phyloP scores from a whole-genome alignment of 2,888 invertebrate species.

The Mallateleia sp. region DNA sequence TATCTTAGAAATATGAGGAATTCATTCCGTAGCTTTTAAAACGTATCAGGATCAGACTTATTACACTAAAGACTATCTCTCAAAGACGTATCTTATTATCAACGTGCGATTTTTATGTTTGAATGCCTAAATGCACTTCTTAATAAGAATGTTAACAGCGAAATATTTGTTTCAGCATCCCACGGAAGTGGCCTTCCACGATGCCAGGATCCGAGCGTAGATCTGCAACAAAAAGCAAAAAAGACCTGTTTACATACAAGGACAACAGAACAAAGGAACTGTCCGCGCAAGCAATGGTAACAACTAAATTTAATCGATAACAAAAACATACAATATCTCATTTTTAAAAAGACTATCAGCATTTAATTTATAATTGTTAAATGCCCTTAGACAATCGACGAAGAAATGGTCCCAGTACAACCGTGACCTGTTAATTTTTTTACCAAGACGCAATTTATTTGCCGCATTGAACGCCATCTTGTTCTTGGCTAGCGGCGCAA shows the following conservation, averaged over 20 bases:
- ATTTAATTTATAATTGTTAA: background rate
- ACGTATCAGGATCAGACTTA: conserved; percentile 49
- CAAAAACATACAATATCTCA: background rate
- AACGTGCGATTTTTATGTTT: conserved; percentile 46
- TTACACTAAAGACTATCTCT: conserved; percentile 47
- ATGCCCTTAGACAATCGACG: background rate
- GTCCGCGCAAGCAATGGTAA: background rate
- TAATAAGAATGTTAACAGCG: conserved; percentile 54
- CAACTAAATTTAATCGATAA: background rate
- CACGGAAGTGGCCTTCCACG: background rate
- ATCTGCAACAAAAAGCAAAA: conserved; percentile 49
- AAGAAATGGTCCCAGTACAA: background rate
- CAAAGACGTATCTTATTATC: conserved; percentile 35
- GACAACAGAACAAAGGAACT: conserved; percentile 10
- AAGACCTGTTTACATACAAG: background rate
- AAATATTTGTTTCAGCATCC: conserved; percentile 50
- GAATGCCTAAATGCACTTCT: conserved; percentile 65
- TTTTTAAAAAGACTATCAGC: background rate
- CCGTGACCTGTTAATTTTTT: conserved; percentile 54
- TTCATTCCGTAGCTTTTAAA: conserved; percentile 30
- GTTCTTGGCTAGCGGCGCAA: conserved; percentile 36
- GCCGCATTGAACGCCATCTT: conserved; percentile 68
- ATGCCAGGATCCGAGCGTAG: conserved; percentile 13
- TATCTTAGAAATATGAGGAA: conserved; percentile 34
- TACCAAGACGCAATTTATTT: conserved; percentile 67